These are phyloP conservation scores for Microplitis deprimator DNA, from an alignment of 2,888 invertebrate genomes.

Conservation along the genomic window DNA sequence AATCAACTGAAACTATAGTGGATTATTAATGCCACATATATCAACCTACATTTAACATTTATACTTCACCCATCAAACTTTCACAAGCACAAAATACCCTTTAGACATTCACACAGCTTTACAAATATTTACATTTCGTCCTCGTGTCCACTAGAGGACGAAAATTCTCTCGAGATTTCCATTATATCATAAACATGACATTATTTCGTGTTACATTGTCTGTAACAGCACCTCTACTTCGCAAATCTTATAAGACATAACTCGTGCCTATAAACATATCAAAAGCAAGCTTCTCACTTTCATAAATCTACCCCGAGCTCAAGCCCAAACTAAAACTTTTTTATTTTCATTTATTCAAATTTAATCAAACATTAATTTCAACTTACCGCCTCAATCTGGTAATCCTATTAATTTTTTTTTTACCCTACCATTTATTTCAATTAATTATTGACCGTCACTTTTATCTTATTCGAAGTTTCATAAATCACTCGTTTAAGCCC, in stretches of 20 bases:
- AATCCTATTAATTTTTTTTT: background rate
- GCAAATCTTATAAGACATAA: background rate
- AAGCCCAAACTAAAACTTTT: background rate
- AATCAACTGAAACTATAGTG: slow-evolving; percentile 12
- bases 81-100: background rate
- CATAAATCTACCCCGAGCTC: background rate
- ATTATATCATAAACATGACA: slow-evolving; percentile 9
- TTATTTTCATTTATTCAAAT: background rate
- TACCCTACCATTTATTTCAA: background rate
- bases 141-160: background rate
- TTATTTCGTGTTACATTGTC: background rate
- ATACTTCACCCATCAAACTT: background rate
- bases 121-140: background rate
- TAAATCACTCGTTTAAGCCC: slow-evolving; percentile 4
- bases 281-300: background rate
- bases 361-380: background rate
- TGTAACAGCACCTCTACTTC: background rate
- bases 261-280: background rate
- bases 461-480: background rate
- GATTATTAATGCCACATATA: slow-evolving; percentile 18
- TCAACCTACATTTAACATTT: slow-evolving; percentile 9
- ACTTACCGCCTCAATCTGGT: background rate
- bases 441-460: background rate
- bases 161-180: slow-evolving; percentile 8
- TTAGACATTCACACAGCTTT: background rate